Conservation (phyloP, 53 echinoderm and acorn worm species). For the Astropecten irregularis region DNA sequence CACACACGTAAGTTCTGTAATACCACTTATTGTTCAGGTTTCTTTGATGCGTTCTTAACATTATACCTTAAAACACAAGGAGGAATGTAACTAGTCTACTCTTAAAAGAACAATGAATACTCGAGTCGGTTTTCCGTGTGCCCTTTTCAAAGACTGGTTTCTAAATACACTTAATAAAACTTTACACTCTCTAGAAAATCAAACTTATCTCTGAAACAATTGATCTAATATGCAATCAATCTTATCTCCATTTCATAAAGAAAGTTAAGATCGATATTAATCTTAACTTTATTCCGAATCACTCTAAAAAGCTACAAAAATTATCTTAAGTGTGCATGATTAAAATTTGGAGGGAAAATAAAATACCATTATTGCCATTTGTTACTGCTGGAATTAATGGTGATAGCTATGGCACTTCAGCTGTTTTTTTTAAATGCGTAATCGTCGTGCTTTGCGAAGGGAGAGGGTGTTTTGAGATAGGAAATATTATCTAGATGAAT, state of each 20-base stretch:
- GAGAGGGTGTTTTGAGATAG: slow-evolving; percentile 11
- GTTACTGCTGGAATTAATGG: no score
- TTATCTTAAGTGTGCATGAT: not conserved
- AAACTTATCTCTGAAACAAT: not conserved
- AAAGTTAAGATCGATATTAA: slow-evolving; percentile 2
- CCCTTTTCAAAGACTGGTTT: no score
- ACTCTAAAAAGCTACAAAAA: not conserved
- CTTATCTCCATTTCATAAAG: not conserved
- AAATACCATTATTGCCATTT: not conserved
- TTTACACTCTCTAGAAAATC: not conserved
- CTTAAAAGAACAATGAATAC: no score
- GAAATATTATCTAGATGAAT: not conserved
- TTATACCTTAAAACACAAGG: no score
- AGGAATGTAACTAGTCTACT: no score
- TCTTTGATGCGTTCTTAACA: no score
- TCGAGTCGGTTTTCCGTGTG: no score
- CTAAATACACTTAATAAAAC: no score
- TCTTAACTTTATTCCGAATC: not conserved
- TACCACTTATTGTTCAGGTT: no score
- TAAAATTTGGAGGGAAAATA: slow-evolving; percentile 15
- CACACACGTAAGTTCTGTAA: no score
- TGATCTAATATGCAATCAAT: not conserved
- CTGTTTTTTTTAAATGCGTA: not conserved
- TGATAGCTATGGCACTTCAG: slow-evolving; percentile 7
- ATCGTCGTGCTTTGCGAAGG: slow-evolving; percentile 4